Evolutionary conservation across 1,140 invertebrate genomes (phyloP), one percentile per base, ranked within the genome.

Genomic region (Pararge aegeria): DNA sequence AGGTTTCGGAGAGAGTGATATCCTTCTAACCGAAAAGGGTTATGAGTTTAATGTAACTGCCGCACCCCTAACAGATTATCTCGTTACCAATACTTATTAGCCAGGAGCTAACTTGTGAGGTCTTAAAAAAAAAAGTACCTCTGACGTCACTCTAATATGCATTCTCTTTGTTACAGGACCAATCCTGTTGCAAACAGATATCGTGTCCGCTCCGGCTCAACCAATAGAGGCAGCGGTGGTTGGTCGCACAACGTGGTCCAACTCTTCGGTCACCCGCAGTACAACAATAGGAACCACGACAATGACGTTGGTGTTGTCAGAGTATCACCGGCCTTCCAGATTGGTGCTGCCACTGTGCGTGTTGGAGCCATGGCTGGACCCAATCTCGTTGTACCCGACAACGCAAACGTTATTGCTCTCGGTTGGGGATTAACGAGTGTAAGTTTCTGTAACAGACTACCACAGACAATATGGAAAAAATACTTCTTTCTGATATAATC

Each of bases 121-220:
- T n/a, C n/a, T n/a, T n/a, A n/a, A n/a, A n/a, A n/a, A n/a, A n/a
- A n/a, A n/a, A n/a, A n/a, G n/a, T n/a, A n/a, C n/a, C n/a, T n/a
- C n/a, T n/a, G n/a, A n/a, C n/a, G n/a, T n/a, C n/a, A 30, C 5
- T 30, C 5, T 7, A 1, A 30, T 30, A 30, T 30, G 29, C 29
- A 30, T 30, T 9, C 10, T 24, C 24, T 5, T 30, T n/a, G n/a
- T 30, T 30, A 30, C 10, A 30, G 29, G 5, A 30, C 5, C 4
- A 16, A 15, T 4, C 2, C 2, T 40, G 37, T 18, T 2, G 13
- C 16, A 18, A 40, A 9, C 16, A 40, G 16, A 16, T 18, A 40
- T 13, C 63, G 64, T 9, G 34, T 58, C 27, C 63, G 71, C n/a
- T 48, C 63, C 7, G 68, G 65, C 9, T 70, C 68, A 5, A 61